A percentile compares a stretch with the other conserved stretches of the same genome.
These are phyloP conservation scores for Diadromus collaris DNA, from an alignment of 2,888 invertebrate species.

Conservation along the genomic window DNA sequence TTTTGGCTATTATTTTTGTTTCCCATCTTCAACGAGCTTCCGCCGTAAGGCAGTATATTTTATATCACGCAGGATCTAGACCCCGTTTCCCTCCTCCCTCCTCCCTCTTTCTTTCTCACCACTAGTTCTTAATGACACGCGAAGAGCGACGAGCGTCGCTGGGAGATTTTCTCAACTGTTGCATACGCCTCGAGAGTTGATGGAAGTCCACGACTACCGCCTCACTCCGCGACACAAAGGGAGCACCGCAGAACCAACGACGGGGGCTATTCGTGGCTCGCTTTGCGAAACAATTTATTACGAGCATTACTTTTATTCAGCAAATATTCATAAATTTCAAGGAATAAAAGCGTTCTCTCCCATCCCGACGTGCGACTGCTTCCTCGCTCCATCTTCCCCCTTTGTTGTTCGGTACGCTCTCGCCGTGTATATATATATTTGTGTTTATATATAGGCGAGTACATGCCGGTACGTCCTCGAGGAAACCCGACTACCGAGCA, in stretches of 20 bases:
- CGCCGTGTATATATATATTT: neutral
- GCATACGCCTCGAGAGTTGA: conserved; percentile 43
- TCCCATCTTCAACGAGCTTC: conserved; percentile 1
- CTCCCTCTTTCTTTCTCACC: neutral
- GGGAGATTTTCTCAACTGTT: conserved; percentile 54
- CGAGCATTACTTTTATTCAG: conserved; percentile 65
- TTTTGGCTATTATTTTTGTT: conserved; percentile 13
- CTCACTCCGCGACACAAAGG: conserved; percentile 1
- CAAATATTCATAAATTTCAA: conserved; percentile 68
- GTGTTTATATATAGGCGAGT: conserved; percentile 2
- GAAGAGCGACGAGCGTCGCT: conserved; percentile 11
- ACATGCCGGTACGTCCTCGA: neutral
- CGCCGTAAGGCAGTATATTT: conserved; percentile 36
- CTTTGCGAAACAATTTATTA: conserved; percentile 60
- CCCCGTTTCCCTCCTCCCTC: too few relatives aligned
- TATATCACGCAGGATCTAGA: neutral
- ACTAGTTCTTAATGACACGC: conserved; percentile 42
- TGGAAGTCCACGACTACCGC: conserved; percentile 13
- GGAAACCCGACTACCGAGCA: conserved; percentile 14
- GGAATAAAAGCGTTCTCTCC: conserved; percentile 62
- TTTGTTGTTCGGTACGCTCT: conserved; percentile 54
- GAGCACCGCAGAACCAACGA: conserved; percentile 18
- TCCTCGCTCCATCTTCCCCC: conserved; percentile 51
- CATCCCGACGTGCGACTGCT: conserved; percentile 39
- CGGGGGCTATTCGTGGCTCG: neutral